Base-by-base conservation (phyloP, 1,140 invertebrate species). In the Drosophila tropicalis region DNA sequence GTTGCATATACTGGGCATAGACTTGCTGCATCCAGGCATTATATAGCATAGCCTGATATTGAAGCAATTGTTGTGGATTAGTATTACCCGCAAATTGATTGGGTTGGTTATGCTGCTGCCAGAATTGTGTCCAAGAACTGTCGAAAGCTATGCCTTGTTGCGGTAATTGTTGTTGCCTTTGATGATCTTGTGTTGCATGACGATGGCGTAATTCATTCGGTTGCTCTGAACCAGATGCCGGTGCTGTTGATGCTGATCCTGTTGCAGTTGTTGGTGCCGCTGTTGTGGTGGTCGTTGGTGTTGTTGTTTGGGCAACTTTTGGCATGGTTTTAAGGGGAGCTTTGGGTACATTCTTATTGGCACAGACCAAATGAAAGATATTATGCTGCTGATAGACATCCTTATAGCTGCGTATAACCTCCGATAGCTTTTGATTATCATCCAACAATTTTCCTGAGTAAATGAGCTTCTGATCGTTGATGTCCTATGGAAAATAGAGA, bases 401-500 rank as follows among this genome's bases (percentile, higher is more conserved):
- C 72, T 96, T 95, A 74, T 95, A 96, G 51, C 94, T 94, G 54
- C 95, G 93, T 39, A 98, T 93, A 34, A 98, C 94, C 92, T 98
- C 97, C 90, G 96, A 97, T 34, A 98, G 90, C 64, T 95, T 94
- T 29, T 95, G 93, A 39, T 95, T 93, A 92, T 98, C 97, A 44
- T 94, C 95, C 60, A 98, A 91, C 12, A 98, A 92, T 89, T 97
- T 96, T n/a, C 97, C 97, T 7, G 96, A 97, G 92, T 98, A 98
- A 81, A 98, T 98, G 0, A 98, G 93, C 92, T 97, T 97, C 87
- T 98, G 97, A 76, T 97, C 96, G 69, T 95, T 94, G 62, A 94
- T 94, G 91, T 94, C 94, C 97, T 87, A 47, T 55, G 6, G 1
- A 6, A 17, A 47, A 44, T 10, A 34, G 10, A n/a, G 0, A 36